phyloP scores from a whole-genome alignment of 2,113 vertebrate species.

The Eclectus roratus region DNA sequence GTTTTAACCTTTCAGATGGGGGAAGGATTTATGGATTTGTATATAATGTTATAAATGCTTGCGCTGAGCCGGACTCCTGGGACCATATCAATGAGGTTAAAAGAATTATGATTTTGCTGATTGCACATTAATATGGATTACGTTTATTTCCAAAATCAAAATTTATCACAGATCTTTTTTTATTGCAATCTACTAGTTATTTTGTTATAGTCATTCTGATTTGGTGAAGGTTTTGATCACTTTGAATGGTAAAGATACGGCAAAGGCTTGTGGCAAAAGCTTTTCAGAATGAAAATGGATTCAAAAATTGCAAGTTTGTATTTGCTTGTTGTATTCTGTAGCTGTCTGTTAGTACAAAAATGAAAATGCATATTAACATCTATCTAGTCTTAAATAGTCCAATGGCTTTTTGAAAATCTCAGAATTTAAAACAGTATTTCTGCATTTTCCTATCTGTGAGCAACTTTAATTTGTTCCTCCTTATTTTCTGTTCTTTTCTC shows the following conservation, averaged over 20 bases:
- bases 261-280: background rate
- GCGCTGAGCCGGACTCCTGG: background rate
- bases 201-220: background rate
- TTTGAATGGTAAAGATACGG: background rate
- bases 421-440: background rate
- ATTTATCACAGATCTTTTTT: background rate
- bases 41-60: background rate
- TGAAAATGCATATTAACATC: background rate
- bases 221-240: background rate
- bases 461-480: background rate
- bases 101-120: background rate
- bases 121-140: background rate
- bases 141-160: background rate
- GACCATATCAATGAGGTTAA: background rate
- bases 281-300: background rate
- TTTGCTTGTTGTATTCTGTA: background rate
- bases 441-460: background rate
- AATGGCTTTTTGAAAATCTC: background rate
- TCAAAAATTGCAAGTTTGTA: background rate
- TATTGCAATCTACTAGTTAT: conserved; percentile 53
- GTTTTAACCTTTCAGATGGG: background rate
- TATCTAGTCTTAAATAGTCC: background rate
- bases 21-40: background rate
- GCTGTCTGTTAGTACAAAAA: background rate
- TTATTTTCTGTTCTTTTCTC: background rate